phyloP scores from a whole-genome alignment of 2,888 invertebrate genomes.

The Nomada lathburiana region DNA sequence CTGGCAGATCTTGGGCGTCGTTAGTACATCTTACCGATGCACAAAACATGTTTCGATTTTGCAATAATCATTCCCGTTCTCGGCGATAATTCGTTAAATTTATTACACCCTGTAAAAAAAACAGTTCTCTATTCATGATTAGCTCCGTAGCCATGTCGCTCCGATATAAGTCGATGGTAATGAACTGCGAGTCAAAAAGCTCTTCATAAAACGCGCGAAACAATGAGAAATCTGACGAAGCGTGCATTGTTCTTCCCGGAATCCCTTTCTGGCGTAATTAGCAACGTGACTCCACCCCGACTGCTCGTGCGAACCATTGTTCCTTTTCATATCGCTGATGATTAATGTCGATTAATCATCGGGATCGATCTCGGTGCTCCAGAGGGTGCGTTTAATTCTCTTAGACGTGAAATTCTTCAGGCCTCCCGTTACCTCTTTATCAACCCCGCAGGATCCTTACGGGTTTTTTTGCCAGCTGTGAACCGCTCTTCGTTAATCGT shows the following conservation, averaged over 20 bases:
- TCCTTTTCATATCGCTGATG: constrained; percentile 66
- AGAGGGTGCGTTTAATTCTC: constrained; percentile 53
- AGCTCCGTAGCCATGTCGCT: constrained; percentile 8
- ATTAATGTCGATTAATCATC: constrained; percentile 66
- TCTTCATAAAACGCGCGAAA: constrained; percentile 17
- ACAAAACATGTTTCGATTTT: background rate
- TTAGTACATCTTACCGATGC: background rate
- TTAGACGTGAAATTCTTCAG: constrained; percentile 42
- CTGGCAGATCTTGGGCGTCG: background rate
- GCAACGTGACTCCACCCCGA: constrained; percentile 59
- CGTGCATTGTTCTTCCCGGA: constrained; percentile 54
- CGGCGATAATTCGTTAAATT: background rate
- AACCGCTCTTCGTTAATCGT: background rate
- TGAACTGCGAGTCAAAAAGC: constrained; percentile 37
- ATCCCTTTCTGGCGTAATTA: constrained; percentile 68
- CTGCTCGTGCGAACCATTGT: constrained; percentile 56
- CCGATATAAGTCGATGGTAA: constrained; percentile 14
- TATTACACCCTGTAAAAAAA: background rate
- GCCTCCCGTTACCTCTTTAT: constrained; percentile 46
- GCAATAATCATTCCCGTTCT: background rate
- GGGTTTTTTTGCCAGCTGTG: background rate
- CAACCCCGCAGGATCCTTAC: constrained; percentile 31
- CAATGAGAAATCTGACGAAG: constrained; percentile 44
- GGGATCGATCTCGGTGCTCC: constrained; percentile 55
- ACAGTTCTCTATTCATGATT: background rate